phyloP scores from a whole-genome alignment of 2,113 vertebrate species.

The Notiomystis cincta region DNA sequence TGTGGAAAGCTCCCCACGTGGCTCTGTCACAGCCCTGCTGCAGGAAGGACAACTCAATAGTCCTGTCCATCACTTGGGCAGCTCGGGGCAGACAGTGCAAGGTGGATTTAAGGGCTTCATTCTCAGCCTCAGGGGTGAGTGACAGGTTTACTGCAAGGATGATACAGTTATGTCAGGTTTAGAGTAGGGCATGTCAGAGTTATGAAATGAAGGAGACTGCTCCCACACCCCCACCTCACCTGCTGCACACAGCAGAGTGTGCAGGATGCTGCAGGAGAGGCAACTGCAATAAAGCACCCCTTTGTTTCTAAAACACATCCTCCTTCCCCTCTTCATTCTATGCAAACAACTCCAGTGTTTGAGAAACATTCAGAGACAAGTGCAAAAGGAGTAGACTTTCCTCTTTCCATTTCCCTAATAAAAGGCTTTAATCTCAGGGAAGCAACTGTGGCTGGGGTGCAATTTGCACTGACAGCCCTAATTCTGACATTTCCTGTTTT shows the following conservation, averaged over 20 bases:
- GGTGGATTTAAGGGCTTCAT: conserved; percentile 24
- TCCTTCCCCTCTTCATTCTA: not conserved
- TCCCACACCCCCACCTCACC: not conserved
- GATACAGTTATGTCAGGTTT: not conserved
- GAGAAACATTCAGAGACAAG: not conserved
- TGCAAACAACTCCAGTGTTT: not conserved
- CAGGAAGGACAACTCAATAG: not conserved
- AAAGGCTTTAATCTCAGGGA: not conserved
- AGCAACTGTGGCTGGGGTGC: not conserved
- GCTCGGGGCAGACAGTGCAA: not conserved
- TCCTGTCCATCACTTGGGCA: not conserved
- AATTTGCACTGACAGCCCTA: not conserved
- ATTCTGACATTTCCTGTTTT: not conserved
- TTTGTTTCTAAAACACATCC: not conserved
- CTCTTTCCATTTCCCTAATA: not conserved
- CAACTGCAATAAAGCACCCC: not conserved
- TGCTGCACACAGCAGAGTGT: not conserved
- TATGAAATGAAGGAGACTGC: not conserved
- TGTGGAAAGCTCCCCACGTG: not conserved
- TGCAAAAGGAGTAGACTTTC: not conserved
- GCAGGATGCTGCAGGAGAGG: not conserved
- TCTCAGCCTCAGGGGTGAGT: not conserved
- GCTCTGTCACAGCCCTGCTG: not conserved
- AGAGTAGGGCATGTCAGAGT: not conserved
- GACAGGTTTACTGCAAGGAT: not conserved